phyloP scores from a whole-genome alignment of 2,797 vertebrate genomes.

The Leptatherina wallacei region DNA sequence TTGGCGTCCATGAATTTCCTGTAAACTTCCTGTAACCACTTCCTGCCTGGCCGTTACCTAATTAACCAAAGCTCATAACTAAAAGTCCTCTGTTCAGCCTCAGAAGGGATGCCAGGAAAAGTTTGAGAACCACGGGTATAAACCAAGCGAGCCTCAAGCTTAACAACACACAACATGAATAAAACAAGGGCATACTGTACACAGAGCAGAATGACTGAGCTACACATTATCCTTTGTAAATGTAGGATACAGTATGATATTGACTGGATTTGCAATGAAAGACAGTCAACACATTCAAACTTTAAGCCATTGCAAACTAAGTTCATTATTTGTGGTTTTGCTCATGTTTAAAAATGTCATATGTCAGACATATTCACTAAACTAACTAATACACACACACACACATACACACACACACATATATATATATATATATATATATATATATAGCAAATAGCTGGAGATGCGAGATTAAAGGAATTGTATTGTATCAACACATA shows the following conservation, averaged over 20 bases:
- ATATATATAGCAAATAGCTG: too few relatives aligned
- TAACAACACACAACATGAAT: neutral
- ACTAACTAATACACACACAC: too few relatives aligned
- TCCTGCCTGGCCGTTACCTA: neutral
- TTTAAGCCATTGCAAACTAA: neutral
- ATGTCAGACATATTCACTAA: too few relatives aligned
- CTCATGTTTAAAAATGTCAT: neutral
- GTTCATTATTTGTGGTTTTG: neutral
- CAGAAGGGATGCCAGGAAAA: neutral
- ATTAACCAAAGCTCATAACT: conserved; percentile 3
- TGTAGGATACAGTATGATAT: neutral
- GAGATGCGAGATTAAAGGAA: neutral
- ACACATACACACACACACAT: too few relatives aligned
- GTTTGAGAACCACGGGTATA: neutral
- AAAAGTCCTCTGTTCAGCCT: neutral
- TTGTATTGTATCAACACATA: neutral
- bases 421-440: too few relatives aligned
- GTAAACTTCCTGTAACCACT: conserved; percentile 9
- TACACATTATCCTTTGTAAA: neutral
- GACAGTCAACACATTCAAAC: neutral
- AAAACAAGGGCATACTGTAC: neutral
- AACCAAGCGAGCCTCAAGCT: neutral
- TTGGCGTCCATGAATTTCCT: conserved; percentile 2
- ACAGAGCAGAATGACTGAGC: neutral
- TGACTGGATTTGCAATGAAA: neutral